Evolutionary conservation across 1,140 invertebrate species (phyloP).

Genomic region (Cataglyphis hispanica): DNA sequence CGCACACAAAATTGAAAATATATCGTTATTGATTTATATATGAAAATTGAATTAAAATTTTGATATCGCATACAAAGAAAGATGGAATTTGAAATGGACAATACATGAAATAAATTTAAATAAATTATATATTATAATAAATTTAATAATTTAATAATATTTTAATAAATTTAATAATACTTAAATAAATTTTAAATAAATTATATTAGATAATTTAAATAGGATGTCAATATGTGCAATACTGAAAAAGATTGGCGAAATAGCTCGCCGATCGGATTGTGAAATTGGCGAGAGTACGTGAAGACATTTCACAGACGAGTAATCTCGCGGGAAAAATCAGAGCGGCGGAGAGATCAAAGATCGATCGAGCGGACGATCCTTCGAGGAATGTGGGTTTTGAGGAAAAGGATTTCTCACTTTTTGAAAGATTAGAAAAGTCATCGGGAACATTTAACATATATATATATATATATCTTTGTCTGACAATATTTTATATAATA

Average conservation of each 20-base stretch:
- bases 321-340: slow-evolving; percentile 25
- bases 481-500: slow-evolving; percentile 70
- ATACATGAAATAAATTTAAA: slow-evolving; percentile 7
- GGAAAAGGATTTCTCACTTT: not conserved
- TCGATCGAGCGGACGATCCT: not conserved
- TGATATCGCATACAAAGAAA: not conserved
- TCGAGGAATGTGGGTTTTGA: not conserved
- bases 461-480: not conserved
- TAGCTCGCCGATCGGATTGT: slow-evolving; percentile 2
- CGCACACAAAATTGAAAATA: too few relatives aligned
- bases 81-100: not conserved
- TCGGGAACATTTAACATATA: not conserved
- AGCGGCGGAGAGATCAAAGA: slow-evolving; percentile 4
- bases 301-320: slow-evolving; percentile 17
- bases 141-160: too few relatives aligned
- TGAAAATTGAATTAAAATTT: not conserved
- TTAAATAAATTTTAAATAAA: too few relatives aligned
- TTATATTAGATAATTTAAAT: too few relatives aligned
- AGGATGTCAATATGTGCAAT: not conserved
- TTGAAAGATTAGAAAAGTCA: not conserved
- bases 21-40: not conserved
- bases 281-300: slow-evolving; percentile 2
- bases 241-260: not conserved
- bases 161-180: too few relatives aligned
- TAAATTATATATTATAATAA: too few relatives aligned